phyloP scores from a whole-genome alignment of 35 echinoderm and acorn worm genomes.

The Anneissia japonica region DNA sequence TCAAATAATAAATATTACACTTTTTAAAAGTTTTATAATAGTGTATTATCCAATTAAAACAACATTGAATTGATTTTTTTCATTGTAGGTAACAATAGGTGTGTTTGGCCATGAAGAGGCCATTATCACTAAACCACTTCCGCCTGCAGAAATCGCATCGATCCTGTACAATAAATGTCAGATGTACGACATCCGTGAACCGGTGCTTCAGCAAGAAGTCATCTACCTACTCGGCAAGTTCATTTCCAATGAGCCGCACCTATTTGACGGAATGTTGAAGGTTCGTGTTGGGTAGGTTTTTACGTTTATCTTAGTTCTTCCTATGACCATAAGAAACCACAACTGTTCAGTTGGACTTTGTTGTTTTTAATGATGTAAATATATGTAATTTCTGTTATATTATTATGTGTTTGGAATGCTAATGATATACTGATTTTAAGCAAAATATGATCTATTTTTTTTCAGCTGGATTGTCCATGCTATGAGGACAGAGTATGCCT shows the following conservation, averaged over 20 bases:
- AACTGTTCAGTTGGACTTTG: neutral
- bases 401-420: neutral
- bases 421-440: too few relatives aligned
- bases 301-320: neutral
- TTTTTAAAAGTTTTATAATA: too few relatives aligned
- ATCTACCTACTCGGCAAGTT: constrained; percentile 77
- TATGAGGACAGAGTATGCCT: constrained; percentile 56
- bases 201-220: constrained; percentile 88
- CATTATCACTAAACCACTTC: constrained; percentile 54
- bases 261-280: constrained; percentile 86
- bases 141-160: constrained; percentile 41
- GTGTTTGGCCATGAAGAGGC: constrained; percentile 92
- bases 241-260: constrained; percentile 36
- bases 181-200: constrained; percentile 50
- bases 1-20: too few relatives aligned
- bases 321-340: too few relatives aligned
- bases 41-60: too few relatives aligned
- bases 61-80: neutral
- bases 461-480: constrained; percentile 88
- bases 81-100: constrained; percentile 66
- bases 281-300: constrained; percentile 74
- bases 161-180: constrained; percentile 73
- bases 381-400: neutral
- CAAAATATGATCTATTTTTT: too few relatives aligned
- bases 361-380: neutral